Conservation (phyloP, 2,888 invertebrate genomes). For the Epistrophe eligans region DNA sequence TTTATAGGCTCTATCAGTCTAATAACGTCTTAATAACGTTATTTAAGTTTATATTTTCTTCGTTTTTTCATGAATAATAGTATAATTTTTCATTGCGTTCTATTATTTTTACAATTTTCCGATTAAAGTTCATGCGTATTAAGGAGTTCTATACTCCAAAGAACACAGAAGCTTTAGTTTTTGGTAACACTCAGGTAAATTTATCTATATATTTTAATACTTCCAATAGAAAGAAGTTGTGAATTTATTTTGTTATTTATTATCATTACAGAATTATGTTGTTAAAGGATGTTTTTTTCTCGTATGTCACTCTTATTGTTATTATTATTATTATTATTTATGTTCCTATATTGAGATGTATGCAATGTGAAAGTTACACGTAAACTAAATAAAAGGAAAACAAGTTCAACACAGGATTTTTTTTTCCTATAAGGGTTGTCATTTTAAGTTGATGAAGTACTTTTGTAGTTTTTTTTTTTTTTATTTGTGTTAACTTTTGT, state of each 20-base stretch:
- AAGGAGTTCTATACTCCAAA: background rate
- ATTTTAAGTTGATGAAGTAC: slow-evolving; percentile 15
- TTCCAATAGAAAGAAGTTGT: background rate
- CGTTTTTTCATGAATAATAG: background rate
- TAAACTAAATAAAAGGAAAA: slow-evolving; percentile 44
- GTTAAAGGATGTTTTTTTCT: background rate
- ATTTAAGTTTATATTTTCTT: background rate
- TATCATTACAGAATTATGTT: background rate
- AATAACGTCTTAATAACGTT: background rate
- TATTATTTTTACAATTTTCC: background rate
- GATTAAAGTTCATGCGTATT: slow-evolving; percentile 10
- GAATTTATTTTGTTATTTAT: background rate
- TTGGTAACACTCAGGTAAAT: too few species aligned
- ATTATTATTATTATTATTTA: background rate
- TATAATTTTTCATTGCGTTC: background rate
- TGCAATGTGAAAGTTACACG: slow-evolving; percentile 36
- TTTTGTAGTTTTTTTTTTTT: background rate
- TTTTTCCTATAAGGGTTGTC: slow-evolving; percentile 23
- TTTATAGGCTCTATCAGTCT: background rate
- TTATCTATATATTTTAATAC: background rate
- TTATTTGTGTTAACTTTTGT: background rate
- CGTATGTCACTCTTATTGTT: background rate
- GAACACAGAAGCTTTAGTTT: background rate
- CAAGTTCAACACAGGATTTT: slow-evolving; percentile 31
- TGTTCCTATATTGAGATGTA: background rate